Conservation (phyloP, 2,888 invertebrate genomes). For the Lasioglossum villosulum region DNA sequence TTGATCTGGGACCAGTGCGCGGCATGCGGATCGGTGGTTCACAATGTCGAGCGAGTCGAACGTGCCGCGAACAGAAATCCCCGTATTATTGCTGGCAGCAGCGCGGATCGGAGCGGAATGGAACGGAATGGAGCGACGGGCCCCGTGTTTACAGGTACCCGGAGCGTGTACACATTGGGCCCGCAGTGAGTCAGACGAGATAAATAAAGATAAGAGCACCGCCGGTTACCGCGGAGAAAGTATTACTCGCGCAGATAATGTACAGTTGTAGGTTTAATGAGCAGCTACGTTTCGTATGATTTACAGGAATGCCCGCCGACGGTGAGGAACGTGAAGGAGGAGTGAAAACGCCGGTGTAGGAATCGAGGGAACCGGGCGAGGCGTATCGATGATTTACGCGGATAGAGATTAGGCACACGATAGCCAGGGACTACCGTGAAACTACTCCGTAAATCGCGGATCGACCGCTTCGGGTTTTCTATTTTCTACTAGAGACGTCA, state of each 20-base stretch:
- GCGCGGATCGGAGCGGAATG: constrained; percentile 1
- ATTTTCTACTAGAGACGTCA: constrained; percentile 6
- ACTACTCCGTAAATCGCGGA: constrained; percentile 52
- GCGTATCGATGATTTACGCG: constrained; percentile 62
- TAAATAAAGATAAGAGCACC: constrained; percentile 68
- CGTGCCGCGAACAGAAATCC: constrained; percentile 50
- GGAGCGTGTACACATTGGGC: constrained; percentile 39
- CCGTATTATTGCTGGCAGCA: constrained; percentile 48
- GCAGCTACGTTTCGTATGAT: constrained; percentile 56
- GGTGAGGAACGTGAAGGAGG: neutral
- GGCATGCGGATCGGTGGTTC: neutral
- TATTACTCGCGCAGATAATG: constrained; percentile 50
- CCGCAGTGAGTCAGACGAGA: constrained; percentile 52
- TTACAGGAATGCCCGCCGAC: constrained; percentile 39
- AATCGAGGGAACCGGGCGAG: constrained; percentile 11
- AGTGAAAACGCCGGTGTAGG: constrained; percentile 15
- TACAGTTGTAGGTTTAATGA: constrained; percentile 63
- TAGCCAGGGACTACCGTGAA: constrained; percentile 54
- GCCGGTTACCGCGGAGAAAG: constrained; percentile 57
- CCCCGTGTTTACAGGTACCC: constrained; percentile 36
- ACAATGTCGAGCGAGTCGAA: constrained; percentile 3
- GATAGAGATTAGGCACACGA: constrained; percentile 59
- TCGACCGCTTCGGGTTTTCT: constrained; percentile 43
- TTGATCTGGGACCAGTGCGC: neutral
- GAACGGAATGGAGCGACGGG: constrained; percentile 12